These are phyloP conservation scores for Sciurus niger DNA, from an alignment of 2,113 vertebrate genomes.

Conservation along the genomic window DNA sequence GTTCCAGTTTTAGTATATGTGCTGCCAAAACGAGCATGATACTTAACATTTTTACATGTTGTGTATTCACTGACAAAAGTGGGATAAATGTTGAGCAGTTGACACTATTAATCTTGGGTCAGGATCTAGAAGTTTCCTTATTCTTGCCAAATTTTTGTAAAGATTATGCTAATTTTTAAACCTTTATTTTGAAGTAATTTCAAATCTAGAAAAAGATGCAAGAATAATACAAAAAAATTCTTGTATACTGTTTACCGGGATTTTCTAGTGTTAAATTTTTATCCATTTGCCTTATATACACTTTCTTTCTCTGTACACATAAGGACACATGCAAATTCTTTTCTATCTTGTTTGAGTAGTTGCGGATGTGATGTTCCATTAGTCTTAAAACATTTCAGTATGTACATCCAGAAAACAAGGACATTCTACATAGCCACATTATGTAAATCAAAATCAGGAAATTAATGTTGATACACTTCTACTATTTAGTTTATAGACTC, in stretches of 20 bases:
- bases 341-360: not conserved
- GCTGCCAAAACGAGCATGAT: too few species aligned
- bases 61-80: not conserved
- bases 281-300: not conserved
- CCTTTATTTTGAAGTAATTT: conserved; percentile 22
- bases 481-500: not conserved
- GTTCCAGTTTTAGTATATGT: too few species aligned
- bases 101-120: not conserved
- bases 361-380: not conserved
- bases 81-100: not conserved
- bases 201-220: not conserved
- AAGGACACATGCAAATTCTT: not conserved
- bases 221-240: not conserved
- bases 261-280: conserved; percentile 24
- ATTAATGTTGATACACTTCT: not conserved
- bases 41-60: not conserved
- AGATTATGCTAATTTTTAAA: not conserved
- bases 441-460: not conserved
- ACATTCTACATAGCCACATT: not conserved
- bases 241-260: not conserved
- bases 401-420: not conserved
- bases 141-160: not conserved
- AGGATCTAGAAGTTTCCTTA: not conserved
- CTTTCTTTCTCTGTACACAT: not conserved
- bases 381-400: not conserved